phyloP scores from a whole-genome alignment of 2,797 vertebrate species.

The Pseudochirops cupreus region DNA sequence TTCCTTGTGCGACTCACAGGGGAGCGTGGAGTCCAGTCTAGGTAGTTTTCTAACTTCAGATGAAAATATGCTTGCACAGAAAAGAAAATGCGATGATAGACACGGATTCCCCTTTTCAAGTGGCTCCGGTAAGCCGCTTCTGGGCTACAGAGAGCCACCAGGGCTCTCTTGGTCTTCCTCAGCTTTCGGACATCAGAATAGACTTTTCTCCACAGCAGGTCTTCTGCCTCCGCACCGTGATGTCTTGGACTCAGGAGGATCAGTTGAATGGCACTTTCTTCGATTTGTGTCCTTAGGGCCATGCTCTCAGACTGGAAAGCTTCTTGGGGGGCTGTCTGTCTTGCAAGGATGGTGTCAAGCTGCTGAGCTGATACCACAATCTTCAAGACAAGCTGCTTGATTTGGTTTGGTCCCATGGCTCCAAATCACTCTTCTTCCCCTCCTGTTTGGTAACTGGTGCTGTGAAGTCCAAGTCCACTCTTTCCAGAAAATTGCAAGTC shows the following conservation, averaged over 20 bases:
- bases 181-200: constrained; percentile 25
- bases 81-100: constrained; percentile 54
- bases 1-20: not conserved
- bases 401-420: not conserved
- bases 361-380: constrained; percentile 36
- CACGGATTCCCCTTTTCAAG: constrained; percentile 27
- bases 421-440: too few species aligned
- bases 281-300: constrained; percentile 30
- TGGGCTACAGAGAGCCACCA: not conserved
- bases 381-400: constrained; percentile 39
- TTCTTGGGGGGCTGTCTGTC: constrained; percentile 38
- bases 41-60: not conserved
- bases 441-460: not conserved
- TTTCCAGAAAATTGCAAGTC: not conserved
- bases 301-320: constrained; percentile 40
- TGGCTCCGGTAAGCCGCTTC: not conserved
- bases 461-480: too few species aligned
- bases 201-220: constrained; percentile 59
- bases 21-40: not conserved
- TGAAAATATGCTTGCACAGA: constrained; percentile 40
- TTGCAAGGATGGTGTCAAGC: constrained; percentile 25
- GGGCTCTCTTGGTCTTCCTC: constrained; percentile 11
- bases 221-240: constrained; percentile 50
- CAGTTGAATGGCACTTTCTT: constrained; percentile 47
- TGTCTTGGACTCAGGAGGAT: constrained; percentile 34